Evolutionary conservation across 2,888 invertebrate genomes (phyloP).

Genomic region (Lutraria lutraria): DNA sequence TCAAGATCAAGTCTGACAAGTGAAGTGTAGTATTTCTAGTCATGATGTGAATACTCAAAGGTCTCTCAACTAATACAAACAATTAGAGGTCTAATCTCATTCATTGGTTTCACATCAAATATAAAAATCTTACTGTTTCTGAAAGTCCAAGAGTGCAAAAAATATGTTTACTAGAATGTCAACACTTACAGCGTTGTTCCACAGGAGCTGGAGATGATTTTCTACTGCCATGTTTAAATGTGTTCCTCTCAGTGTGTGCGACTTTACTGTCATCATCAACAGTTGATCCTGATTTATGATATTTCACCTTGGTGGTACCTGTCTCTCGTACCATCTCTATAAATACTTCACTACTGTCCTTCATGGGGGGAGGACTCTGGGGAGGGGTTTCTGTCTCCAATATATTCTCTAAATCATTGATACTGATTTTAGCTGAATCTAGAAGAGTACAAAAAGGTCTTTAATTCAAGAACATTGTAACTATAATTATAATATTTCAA

Average conservation of each 20-base stretch:
- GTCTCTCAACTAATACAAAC: background rate
- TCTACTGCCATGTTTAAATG: conserved; percentile 22
- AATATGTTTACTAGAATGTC: background rate
- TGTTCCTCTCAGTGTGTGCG: conserved; percentile 13
- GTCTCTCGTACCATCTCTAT: conserved; percentile 61
- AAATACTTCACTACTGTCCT: conserved; percentile 68
- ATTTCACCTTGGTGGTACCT: conserved; percentile 40
- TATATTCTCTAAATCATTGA: conserved; percentile 87
- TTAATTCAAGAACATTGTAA: no score
- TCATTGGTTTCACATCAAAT: no score
- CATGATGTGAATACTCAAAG: no score
- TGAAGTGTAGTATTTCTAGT: no score
- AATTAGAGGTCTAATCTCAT: no score
- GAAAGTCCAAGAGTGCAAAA: background rate
- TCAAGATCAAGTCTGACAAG: no score
- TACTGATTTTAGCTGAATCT: conserved; percentile 87
- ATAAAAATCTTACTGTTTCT: background rate
- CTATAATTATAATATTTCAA: no score
- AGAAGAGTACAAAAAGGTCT: conserved; percentile 39
- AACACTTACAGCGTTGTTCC: conserved; percentile 29
- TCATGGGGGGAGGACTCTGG: conserved; percentile 82
- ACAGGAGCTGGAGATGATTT: conserved; percentile 24
- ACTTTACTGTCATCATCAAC: conserved; percentile 16
- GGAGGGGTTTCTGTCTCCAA: conserved; percentile 87
- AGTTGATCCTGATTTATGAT: conserved; percentile 7